phyloP scores from a whole-genome alignment of 2,113 vertebrate species.

The Leuciscus idus region DNA sequence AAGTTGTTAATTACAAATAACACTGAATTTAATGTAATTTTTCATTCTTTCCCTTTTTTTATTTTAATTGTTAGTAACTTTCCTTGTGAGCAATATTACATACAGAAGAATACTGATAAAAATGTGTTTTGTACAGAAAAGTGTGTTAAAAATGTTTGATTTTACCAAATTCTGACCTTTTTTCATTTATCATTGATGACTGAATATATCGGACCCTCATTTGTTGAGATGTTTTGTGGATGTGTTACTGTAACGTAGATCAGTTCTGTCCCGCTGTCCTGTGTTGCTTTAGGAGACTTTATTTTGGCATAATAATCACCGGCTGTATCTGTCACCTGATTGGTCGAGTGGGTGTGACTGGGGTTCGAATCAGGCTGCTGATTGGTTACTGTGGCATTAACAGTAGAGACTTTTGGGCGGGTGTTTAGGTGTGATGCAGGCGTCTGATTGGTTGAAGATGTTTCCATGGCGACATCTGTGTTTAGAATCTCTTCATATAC shows the following conservation, averaged over 20 bases:
- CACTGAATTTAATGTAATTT: not conserved
- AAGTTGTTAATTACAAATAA: not conserved
- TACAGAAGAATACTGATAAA: too few species aligned
- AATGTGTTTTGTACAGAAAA: too few species aligned
- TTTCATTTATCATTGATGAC: too few species aligned
- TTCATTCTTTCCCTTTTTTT: too few species aligned
- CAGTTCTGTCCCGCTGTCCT: not conserved
- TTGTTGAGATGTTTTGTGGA: not conserved
- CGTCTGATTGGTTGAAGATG: not conserved
- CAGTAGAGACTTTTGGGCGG: not conserved
- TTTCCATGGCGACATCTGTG: not conserved
- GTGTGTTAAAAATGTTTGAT: too few species aligned
- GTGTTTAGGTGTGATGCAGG: not conserved
- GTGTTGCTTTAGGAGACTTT: not conserved
- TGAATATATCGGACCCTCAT: too few species aligned
- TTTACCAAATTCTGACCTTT: too few species aligned
- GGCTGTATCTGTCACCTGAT: not conserved
- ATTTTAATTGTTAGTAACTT: too few species aligned
- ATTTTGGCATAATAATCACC: not conserved
- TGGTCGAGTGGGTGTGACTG: not conserved
- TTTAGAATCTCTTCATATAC: not conserved
- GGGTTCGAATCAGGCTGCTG: not conserved
- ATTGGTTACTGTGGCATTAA: constrained; percentile 7
- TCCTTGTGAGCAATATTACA: too few species aligned
- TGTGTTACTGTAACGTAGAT: not conserved